These are phyloP conservation scores for Myzus persicae DNA, from an alignment of 1,140 invertebrate species.

Conservation along the genomic window DNA sequence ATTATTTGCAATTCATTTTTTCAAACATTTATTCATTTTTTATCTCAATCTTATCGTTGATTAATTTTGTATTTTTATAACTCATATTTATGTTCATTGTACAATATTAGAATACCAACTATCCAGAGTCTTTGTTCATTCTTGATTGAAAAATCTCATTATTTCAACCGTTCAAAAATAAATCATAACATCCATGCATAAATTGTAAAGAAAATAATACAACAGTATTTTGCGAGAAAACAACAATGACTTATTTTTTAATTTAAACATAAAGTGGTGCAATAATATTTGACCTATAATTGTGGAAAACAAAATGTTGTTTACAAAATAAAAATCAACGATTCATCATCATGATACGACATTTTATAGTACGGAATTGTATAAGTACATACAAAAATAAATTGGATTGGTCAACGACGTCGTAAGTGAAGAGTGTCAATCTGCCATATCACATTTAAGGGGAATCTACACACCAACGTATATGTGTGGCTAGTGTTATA, in stretches of 20 bases:
- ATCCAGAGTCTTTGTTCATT: neutral
- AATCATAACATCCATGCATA: neutral
- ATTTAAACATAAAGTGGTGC: neutral
- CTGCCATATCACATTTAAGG: neutral
- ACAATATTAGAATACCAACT: neutral
- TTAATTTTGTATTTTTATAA: neutral
- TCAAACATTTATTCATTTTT: neutral
- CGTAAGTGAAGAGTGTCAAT: neutral
- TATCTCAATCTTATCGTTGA: neutral
- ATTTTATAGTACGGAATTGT: neutral
- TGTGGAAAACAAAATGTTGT: neutral
- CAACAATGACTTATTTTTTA: neutral
- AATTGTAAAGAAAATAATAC: neutral
- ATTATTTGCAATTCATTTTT: neutral
- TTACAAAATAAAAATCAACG: neutral
- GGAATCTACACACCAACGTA: neutral
- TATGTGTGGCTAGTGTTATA: neutral
- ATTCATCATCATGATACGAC: neutral
- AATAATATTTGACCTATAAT: conserved; percentile 18
- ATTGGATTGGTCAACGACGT: conserved; percentile 1
- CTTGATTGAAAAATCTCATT: neutral
- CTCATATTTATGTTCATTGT: neutral
- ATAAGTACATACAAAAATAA: conserved; percentile 3
- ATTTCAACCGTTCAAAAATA: neutral
- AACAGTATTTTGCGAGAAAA: neutral